Conservation (phyloP, 2,797 vertebrate species). For the Pteropus rufus region DNA sequence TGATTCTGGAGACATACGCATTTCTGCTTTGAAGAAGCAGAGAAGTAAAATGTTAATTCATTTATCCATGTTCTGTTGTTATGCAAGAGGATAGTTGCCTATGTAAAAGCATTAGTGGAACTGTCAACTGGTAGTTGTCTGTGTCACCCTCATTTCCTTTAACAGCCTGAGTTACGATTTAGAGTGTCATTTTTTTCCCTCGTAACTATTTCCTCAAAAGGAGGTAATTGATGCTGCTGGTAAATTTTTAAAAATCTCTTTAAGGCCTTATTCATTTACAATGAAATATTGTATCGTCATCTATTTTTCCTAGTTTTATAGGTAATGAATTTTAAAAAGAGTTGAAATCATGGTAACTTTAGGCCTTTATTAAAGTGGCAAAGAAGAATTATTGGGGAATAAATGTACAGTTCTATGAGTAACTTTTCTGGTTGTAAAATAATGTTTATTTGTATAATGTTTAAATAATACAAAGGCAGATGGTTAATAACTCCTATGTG, state of each 20-base stretch:
- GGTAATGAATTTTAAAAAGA: conserved; percentile 39
- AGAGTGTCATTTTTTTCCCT: background rate
- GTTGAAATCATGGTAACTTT: conserved; percentile 49
- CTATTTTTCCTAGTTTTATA: conserved; percentile 60
- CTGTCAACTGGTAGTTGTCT: background rate
- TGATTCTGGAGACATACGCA: background rate
- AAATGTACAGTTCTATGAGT: conserved; percentile 27
- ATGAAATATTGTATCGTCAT: conserved; percentile 48
- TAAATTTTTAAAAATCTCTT: background rate
- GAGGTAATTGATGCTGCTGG: background rate
- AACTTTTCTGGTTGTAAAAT: background rate
- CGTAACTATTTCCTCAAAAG: conserved; percentile 19
- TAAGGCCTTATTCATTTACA: conserved; percentile 47
- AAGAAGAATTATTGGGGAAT: conserved; percentile 16
- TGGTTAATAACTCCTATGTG: conserved; percentile 51
- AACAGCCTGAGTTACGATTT: background rate
- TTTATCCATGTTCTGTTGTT: background rate
- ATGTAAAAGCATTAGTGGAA: background rate
- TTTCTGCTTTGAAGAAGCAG: background rate
- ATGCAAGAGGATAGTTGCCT: background rate
- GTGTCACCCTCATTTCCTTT: background rate
- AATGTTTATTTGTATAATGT: conserved; percentile 14
- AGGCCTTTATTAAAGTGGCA: conserved; percentile 30
- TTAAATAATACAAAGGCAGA: conserved; percentile 58
- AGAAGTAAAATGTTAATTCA: background rate